phyloP scores from a whole-genome alignment of 2,113 vertebrate genomes.

The Lepidothrix coronata region DNA sequence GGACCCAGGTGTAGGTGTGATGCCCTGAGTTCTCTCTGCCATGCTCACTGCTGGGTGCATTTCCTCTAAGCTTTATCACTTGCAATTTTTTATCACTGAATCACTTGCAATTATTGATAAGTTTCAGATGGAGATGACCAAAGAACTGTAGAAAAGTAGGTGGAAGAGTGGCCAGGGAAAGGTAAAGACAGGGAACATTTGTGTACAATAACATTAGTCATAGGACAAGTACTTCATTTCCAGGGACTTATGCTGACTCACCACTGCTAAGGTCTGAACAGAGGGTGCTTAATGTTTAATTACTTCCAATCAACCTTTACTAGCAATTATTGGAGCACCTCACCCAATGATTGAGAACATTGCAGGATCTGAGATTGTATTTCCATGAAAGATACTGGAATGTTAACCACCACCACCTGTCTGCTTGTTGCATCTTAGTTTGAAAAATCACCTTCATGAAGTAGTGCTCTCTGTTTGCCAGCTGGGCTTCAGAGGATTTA shows the following conservation, averaged over 20 bases:
- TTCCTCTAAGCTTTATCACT: neutral
- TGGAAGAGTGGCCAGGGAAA: neutral
- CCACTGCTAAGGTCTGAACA: neutral
- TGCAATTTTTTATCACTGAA: neutral
- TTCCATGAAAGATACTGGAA: neutral
- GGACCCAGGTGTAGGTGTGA: neutral
- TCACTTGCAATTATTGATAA: neutral
- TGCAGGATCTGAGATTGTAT: neutral
- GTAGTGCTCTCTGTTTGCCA: neutral
- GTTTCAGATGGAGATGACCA: neutral
- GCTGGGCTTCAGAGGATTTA: neutral
- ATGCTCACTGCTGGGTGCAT: neutral
- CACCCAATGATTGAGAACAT: neutral
- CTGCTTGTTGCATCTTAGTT: neutral
- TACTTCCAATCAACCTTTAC: neutral
- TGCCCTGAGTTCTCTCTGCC: neutral
- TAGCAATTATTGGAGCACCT: neutral
- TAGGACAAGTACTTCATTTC: neutral
- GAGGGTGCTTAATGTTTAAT: neutral
- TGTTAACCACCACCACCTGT: neutral
- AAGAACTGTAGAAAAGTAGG: neutral
- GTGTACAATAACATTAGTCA: neutral
- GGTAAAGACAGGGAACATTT: neutral
- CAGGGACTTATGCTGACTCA: neutral
- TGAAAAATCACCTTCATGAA: neutral